Evolutionary conservation across 2,113 vertebrate species (phyloP), one percentile per base, ranked within the genome.

Genomic region (Haemorhous mexicanus): DNA sequence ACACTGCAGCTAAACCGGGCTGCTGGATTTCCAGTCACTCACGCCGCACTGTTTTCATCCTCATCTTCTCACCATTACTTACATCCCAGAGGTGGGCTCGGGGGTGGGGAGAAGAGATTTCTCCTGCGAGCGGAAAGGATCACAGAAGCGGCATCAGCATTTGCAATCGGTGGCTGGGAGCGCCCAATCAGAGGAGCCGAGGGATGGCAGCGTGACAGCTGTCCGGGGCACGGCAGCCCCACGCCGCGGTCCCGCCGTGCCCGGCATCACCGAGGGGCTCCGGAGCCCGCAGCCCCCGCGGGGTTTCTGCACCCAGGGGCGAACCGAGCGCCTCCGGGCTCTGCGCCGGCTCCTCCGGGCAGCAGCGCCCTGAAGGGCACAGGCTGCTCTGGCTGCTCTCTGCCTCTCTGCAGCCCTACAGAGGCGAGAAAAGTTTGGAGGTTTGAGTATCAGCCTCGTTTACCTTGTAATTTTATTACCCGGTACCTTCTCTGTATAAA

Each of bases 141-240:
- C 66, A 3, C 95, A 93, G 93, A 64, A 70, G 95, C 97, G 39
- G 95, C 97, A 97, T 98, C 97, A 95, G 98, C 91, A 98, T 98
- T 98, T 97, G 94, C 94, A 89, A 98, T 97, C 97, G 94, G 98
- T 92, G 72, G 68, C 92, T 73, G 91, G 83, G 90, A 95, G 93
- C 83, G 94, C 96, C 98, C 99, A 99, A 98, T 98, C 97, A 89
- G 97, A 94, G 96, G 93, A 91, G 47, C 90, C 37, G 96, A 90
- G 79, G 2, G 95, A 94, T 93, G 97, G 96, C 97, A 95, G 96
- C 49, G 49, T 93, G 98, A 97, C 98, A 95, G 83, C 41, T 86
- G 95, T 93, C 96, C 94, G 83, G 68, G 94, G 46, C 84, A 92
- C 62, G 82, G 97, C 95, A 97, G 93, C 73, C 21, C 12, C 78